Evolutionary conservation across 2,888 invertebrate species (phyloP), one percentile per base, ranked within the genome.

Genomic region (Fissipunctia ypsillon): DNA sequence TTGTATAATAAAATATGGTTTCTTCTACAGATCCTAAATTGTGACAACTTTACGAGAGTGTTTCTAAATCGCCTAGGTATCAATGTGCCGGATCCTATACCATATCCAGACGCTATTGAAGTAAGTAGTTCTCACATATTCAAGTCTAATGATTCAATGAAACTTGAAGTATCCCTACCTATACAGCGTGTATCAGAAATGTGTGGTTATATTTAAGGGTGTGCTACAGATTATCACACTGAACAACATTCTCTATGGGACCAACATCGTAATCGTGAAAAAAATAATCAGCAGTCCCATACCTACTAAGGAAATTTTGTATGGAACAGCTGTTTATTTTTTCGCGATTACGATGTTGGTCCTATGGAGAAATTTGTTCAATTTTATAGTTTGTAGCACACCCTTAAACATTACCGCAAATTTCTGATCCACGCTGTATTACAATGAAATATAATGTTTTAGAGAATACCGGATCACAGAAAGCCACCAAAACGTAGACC

Each of bases 31-130:
- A 97, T 99, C 67, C 97, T 97, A 1, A 97, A 97, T 85, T 99
- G 99, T 91, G 99, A 99, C 91, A 97, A 97, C 84, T 99, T 99
- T 90, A 99, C 99, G 0, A 96, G 98, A 82, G 97, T 97, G 69
- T 99, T 99, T 92, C 94, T 99, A 10, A 98, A 98, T 90, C 97
- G 98, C 61, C 97, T 98, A 69, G 99, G 99, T 5, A 98, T 99
- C 66, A 96, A 97, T 50, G 98, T 99, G 6, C 97, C 98, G 0
- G 97, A 98, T 93, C 97, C 95, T 1, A 90, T 95, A 52, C 89
- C 91, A 50, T 95, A 93, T 93, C 96, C 95, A 35, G 96, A 96
- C 85, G 92, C 94, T 60, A 74, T 91, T 45, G 93, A 95, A 88
- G 96, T 91, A 93, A 80, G 67, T 31, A 45, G 6, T 19, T 2